Evolutionary conservation across 2,113 vertebrate genomes (phyloP).

Genomic region (Gobio gobio): DNA sequence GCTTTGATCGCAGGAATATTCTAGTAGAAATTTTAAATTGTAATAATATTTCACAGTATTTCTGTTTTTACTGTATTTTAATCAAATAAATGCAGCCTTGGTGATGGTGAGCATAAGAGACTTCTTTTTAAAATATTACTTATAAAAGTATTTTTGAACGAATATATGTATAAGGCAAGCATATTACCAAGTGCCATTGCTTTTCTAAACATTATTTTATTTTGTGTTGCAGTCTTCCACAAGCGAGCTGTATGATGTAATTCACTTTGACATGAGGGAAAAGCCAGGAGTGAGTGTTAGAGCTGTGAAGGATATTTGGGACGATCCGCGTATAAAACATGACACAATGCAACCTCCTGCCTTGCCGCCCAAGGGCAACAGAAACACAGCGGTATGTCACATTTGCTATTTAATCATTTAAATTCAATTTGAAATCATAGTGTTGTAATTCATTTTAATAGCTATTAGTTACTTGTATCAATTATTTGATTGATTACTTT

Average conservation of each 20-base stretch:
- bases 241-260: slow-evolving; percentile 74
- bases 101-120: no score
- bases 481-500: background rate
- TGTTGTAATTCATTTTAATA: background rate
- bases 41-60: no score
- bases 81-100: no score
- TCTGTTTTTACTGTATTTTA: no score
- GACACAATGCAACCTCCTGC: slow-evolving; percentile 53
- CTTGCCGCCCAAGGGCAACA: slow-evolving; percentile 60
- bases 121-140: no score
- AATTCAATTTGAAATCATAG: background rate
- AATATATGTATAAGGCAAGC: no score
- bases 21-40: no score
- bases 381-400: slow-evolving; percentile 50
- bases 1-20: no score
- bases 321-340: slow-evolving; percentile 37
- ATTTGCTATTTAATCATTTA: background rate
- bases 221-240: slow-evolving; percentile 62
- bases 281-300: slow-evolving; percentile 52
- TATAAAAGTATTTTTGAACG: no score
- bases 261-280: slow-evolving; percentile 63
- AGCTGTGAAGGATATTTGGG: slow-evolving; percentile 51
- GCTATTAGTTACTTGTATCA: background rate
- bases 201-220: no score
- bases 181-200: no score